Evolutionary conservation across 2,888 invertebrate genomes (phyloP), one percentile per base, ranked within the genome.

Genomic region (Drosophila nr. perissopoda): DNA sequence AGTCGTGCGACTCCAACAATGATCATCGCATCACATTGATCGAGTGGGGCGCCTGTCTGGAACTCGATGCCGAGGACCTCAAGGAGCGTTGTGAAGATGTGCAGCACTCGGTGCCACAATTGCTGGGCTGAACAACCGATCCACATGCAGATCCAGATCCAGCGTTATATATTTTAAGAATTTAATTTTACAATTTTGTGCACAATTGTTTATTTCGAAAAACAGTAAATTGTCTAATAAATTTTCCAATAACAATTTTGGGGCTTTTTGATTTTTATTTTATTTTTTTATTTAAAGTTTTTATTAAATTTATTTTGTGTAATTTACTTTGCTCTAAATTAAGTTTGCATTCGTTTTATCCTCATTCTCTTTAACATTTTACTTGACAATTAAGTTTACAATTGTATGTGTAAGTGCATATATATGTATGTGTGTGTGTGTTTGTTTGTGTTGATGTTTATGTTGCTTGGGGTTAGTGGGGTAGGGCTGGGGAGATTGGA

Each of bases 1-100:
- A 98, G 93, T 94, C 94, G 34, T 99, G 99, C 93, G 99, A 99
- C 93, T 94, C 93, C 40, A 95, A 99, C 94, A 95, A 96, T 91
- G 97, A 99, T 94, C 98, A 98, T 93, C 96, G 96, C 92, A 97
- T 99, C 92, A 96, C 97, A 31, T 95, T 99, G 78, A 94, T 95
- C 82, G 99, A 99, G 94, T 99, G 99, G 99, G 98, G 98, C 82
- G 95, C 95, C 89, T 97, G 97, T 88, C 94, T 97, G 91, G 96
- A 97, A 92, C 94, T 99, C 67, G 96, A 97, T 80, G 96, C 97
- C 96, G 95, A 95, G 81, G 97, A 97, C 90, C 94, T 97, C 82
- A 96, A 97, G 83, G 97, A 97, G 87, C 95, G 95, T 84, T 97
- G 97, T 93, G 97, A 97, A 90, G 95, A 96, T 90, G 94, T 97